A percentile compares a stretch with the other conserved stretches of the same genome.
Evolutionary conservation across 2,888 invertebrate genomes (phyloP).

Genomic region (Aporophyla lueneburgensis): DNA sequence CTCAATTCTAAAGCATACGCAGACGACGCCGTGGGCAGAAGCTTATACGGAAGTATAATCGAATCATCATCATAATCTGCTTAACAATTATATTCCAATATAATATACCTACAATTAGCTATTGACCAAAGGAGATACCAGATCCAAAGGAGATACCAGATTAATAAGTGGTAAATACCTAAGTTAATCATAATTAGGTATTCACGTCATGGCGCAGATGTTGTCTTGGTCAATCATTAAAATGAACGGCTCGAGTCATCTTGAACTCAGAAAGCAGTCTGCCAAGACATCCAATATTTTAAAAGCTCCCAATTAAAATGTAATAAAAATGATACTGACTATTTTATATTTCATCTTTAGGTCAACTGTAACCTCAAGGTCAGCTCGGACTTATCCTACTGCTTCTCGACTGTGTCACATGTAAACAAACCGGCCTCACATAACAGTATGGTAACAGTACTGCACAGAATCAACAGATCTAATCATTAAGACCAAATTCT

Average conservation of each 20-base stretch:
- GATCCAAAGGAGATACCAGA: not conserved
- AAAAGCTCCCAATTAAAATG: not conserved
- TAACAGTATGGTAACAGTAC: constrained; percentile 52
- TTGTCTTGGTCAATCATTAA: not conserved
- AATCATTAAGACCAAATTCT: constrained; percentile 49
- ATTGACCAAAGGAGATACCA: not conserved
- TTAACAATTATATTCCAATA: not conserved
- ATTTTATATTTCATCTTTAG: too few relatives aligned
- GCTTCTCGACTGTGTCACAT: constrained; percentile 8
- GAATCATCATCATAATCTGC: not conserved
- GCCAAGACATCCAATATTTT: not conserved
- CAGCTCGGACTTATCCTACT: constrained; percentile 26
- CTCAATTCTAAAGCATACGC: too few relatives aligned
- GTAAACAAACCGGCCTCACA: constrained; percentile 40
- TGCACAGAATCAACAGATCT: constrained; percentile 37
- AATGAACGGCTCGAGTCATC: too few relatives aligned
- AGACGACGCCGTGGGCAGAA: too few relatives aligned
- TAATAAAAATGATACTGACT: not conserved
- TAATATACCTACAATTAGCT: not conserved
- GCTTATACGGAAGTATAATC: not conserved
- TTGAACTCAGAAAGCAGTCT: not conserved
- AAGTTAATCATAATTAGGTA: not conserved
- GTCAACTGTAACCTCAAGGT: not conserved
- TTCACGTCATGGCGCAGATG: not conserved
- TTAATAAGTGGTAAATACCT: too few relatives aligned